phyloP scores from a whole-genome alignment of 1,140 invertebrate genomes.

The Pseudoatta argentina region DNA sequence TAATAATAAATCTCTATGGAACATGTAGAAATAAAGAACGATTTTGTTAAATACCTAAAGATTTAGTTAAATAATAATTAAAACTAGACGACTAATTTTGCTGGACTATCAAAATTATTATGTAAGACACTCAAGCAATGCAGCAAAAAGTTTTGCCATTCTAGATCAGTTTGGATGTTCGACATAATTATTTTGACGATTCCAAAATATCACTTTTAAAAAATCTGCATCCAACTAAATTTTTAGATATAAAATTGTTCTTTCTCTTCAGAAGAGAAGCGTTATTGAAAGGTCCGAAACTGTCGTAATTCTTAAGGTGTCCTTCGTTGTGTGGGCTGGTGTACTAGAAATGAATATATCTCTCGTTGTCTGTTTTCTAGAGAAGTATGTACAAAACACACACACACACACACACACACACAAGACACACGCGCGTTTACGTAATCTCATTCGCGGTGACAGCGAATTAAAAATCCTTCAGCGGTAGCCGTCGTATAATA shows the following conservation, averaged over 20 bases:
- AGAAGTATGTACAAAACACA: slow-evolving; percentile 36
- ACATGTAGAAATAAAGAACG: not conserved
- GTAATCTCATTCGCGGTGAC: not conserved
- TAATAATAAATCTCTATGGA: not conserved
- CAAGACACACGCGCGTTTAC: not conserved
- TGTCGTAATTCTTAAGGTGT: slow-evolving; percentile 32
- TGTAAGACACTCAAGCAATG: too few species aligned
- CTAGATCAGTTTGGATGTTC: too few species aligned
- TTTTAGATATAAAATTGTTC: too few species aligned
- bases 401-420: not conserved
- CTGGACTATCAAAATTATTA: too few species aligned
- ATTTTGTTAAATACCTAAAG: not conserved
- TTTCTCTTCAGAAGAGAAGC: not conserved
- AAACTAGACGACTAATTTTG: too few species aligned
- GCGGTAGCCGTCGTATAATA: slow-evolving; percentile 78
- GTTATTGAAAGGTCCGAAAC: slow-evolving; percentile 8
- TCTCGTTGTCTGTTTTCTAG: slow-evolving; percentile 57
- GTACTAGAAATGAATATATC: not conserved
- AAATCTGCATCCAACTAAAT: too few species aligned
- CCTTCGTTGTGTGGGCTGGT: slow-evolving; percentile 23
- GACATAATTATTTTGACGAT: too few species aligned
- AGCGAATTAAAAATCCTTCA: slow-evolving; percentile 64
- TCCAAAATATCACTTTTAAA: too few species aligned
- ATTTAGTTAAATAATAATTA: too few species aligned
- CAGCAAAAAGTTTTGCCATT: too few species aligned